Evolutionary conservation across 2,888 invertebrate genomes (phyloP).

Genomic region (Andrena camellia): DNA sequence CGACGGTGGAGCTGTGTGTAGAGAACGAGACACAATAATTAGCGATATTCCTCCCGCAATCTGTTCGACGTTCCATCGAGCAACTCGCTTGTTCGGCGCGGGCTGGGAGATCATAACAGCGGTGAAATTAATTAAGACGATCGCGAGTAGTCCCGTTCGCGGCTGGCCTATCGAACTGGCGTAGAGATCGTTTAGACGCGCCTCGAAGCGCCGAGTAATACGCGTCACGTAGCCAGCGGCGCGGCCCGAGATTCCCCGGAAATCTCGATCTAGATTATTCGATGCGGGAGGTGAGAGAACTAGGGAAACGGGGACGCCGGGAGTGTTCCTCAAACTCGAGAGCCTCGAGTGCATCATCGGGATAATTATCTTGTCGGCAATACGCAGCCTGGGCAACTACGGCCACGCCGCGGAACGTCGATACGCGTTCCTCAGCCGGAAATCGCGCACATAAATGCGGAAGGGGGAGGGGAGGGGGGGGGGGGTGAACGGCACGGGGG

Average conservation of each 20-base stretch:
- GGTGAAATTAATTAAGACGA: slow-evolving; percentile 50
- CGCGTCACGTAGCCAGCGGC: slow-evolving; percentile 28
- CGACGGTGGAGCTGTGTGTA: not conserved
- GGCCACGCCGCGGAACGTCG: slow-evolving; percentile 20
- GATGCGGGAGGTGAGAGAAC: slow-evolving; percentile 37
- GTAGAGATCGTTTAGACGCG: slow-evolving; percentile 36
- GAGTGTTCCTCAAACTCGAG: slow-evolving; percentile 30
- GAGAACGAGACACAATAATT: slow-evolving; percentile 29
- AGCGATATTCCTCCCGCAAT: slow-evolving; percentile 13
- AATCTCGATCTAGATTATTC: slow-evolving; percentile 57
- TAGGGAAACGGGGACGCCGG: not conserved
- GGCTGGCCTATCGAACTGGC: slow-evolving; percentile 19
- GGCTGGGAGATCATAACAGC: slow-evolving; percentile 9
- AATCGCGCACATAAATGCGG: not conserved
- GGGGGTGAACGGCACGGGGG: no score
- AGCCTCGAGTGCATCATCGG: slow-evolving; percentile 41
- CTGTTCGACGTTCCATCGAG: slow-evolving; percentile 13
- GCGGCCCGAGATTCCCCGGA: slow-evolving; percentile 22
- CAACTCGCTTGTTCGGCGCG: slow-evolving; percentile 17
- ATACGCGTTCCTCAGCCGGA: slow-evolving; percentile 15
- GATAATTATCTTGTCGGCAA: slow-evolving; percentile 55
- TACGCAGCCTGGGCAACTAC: slow-evolving; percentile 14
- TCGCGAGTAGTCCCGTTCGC: slow-evolving; percentile 29
- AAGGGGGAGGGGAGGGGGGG: not conserved
- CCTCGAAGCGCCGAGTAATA: slow-evolving; percentile 5